Evolutionary conservation across 1,140 invertebrate genomes (phyloP).

Genomic region (Helicorthomorpha holstii): DNA sequence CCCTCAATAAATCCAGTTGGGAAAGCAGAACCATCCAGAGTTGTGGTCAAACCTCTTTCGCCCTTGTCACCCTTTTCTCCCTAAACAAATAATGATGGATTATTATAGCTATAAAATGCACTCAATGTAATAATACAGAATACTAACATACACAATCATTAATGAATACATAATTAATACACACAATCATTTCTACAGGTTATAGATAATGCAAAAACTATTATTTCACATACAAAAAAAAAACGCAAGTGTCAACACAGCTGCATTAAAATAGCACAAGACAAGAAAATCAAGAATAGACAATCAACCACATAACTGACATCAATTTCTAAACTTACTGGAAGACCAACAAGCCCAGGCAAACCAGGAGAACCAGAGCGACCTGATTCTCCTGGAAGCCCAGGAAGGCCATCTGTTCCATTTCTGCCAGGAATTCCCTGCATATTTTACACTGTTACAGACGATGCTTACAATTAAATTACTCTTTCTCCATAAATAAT

Average conservation of each 20-base stretch:
- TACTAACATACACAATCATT: not conserved
- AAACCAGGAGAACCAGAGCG: slow-evolving; percentile 15
- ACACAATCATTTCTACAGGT: too few relatives aligned
- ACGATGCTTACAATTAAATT: not conserved
- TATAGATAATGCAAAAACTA: not conserved
- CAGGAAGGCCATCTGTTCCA: slow-evolving; percentile 24
- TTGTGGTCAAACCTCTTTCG: slow-evolving; percentile 72
- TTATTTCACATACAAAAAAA: not conserved
- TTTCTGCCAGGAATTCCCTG: slow-evolving; percentile 27
- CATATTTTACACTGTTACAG: too few relatives aligned
- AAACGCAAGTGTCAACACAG: too few relatives aligned
- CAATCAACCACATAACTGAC: too few relatives aligned
- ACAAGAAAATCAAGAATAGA: too few relatives aligned
- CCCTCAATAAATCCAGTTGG: slow-evolving; percentile 84
- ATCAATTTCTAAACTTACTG: slow-evolving; percentile 22
- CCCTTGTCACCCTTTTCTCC: slow-evolving; percentile 78
- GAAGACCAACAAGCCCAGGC: slow-evolving; percentile 17
- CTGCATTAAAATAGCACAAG: too few relatives aligned
- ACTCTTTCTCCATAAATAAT: not conserved
- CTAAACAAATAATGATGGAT: slow-evolving; percentile 28
- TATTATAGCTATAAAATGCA: not conserved
- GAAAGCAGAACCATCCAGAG: slow-evolving; percentile 72
- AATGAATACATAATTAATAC: not conserved
- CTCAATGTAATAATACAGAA: not conserved
- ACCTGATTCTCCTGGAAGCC: slow-evolving; percentile 16